These are phyloP conservation scores for Crotophaga sulcirostris DNA, from an alignment of 2,113 vertebrate species.

Conservation along the genomic window DNA sequence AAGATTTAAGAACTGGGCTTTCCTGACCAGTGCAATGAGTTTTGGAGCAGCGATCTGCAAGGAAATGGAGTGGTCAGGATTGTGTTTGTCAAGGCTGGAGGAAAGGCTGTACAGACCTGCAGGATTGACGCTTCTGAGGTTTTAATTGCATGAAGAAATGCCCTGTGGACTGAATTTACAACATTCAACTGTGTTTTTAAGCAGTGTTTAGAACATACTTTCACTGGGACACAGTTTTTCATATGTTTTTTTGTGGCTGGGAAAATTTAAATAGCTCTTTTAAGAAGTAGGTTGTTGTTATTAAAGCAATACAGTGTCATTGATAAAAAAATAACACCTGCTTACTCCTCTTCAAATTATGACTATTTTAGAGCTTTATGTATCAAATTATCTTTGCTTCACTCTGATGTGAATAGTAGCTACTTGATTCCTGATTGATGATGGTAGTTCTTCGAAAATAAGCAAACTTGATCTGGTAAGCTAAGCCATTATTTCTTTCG, in stretches of 20 bases:
- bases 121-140: not conserved
- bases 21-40: not conserved
- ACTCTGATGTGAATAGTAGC: constrained; percentile 14
- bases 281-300: constrained; percentile 6
- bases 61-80: not conserved
- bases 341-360: constrained; percentile 32
- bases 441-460: constrained; percentile 45
- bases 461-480: constrained; percentile 30
- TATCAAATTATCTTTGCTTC: constrained; percentile 38
- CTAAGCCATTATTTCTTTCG: constrained; percentile 23
- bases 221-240: not conserved
- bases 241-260: not conserved
- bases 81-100: not conserved
- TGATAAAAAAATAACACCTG: constrained; percentile 49
- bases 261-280: constrained; percentile 17
- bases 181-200: not conserved
- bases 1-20: not conserved
- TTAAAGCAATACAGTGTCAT: constrained; percentile 21
- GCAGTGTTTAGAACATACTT: not conserved
- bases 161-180: not conserved
- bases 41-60: not conserved
- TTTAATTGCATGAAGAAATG: not conserved
- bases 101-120: not conserved
- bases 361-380: not conserved
- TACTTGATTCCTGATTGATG: constrained; percentile 51